phyloP scores from a whole-genome alignment of 2,888 invertebrate species.

The Labia minor region DNA sequence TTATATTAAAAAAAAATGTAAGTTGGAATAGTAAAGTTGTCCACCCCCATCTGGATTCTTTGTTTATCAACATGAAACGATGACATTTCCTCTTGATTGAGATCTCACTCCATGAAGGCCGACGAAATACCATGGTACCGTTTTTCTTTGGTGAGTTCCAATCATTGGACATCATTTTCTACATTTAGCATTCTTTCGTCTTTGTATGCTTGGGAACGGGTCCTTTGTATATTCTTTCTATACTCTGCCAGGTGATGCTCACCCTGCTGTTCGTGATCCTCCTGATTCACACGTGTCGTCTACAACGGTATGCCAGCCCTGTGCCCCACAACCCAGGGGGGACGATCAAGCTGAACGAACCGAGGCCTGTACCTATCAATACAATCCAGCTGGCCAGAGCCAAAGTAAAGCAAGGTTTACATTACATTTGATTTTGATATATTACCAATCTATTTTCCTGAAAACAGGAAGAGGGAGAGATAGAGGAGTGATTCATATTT shows the following conservation, averaged over 20 bases:
- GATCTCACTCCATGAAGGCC: background rate
- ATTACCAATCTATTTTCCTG: too few species aligned
- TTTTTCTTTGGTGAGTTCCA: background rate
- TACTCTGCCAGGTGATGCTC: conserved; percentile 1
- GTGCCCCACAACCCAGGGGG: background rate
- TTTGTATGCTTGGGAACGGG: background rate
- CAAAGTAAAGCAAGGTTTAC: conserved; percentile 13
- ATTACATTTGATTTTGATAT: background rate
- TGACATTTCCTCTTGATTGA: background rate
- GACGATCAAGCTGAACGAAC: background rate
- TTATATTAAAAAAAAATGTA: too few species aligned
- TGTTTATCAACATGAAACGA: conserved; percentile 1
- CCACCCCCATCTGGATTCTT: background rate
- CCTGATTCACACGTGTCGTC: conserved; percentile 1
- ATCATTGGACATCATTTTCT: background rate
- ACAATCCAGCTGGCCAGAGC: background rate
- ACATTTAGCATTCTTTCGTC: background rate
- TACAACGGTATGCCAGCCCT: background rate
- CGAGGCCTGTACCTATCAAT: background rate
- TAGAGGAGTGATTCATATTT: too few species aligned
- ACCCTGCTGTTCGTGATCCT: conserved; percentile 4
- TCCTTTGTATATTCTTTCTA: background rate
- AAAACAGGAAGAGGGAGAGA: too few species aligned
- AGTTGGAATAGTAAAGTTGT: too few species aligned
- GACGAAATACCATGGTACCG: conserved; percentile 1